These are phyloP conservation scores for Sparus aurata DNA, from an alignment of 2,797 vertebrate genomes.

Conservation along the genomic window DNA sequence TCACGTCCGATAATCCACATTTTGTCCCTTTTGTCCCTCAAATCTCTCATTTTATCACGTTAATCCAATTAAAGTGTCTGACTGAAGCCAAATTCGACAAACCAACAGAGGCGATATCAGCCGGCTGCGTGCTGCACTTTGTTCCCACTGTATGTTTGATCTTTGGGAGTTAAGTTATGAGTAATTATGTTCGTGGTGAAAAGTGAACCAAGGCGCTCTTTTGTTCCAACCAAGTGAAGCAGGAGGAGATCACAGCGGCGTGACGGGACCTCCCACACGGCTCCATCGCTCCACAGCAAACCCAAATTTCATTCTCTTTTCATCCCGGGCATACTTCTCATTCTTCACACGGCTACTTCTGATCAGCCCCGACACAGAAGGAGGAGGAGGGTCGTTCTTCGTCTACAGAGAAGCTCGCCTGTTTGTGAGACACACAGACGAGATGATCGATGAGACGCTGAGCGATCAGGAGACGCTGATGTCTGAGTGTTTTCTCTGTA, in stretches of 20 bases:
- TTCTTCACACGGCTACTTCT: slow-evolving; percentile 29
- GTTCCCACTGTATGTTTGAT: slow-evolving; percentile 37
- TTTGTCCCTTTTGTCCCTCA: slow-evolving; percentile 13
- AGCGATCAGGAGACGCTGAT: neutral
- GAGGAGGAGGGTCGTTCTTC: neutral
- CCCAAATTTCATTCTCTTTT: slow-evolving; percentile 24
- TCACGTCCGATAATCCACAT: neutral
- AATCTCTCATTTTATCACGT: slow-evolving; percentile 8
- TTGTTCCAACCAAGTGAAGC: slow-evolving; percentile 64
- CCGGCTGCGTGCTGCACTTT: neutral
- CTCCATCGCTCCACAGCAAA: neutral
- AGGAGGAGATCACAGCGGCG: slow-evolving; percentile 44
- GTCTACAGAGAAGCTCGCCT: neutral
- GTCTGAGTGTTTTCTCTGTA: neutral
- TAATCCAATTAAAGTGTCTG: slow-evolving; percentile 48
- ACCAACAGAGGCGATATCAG: slow-evolving; percentile 6
- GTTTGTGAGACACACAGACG: neutral
- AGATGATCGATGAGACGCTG: neutral
- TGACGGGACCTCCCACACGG: slow-evolving; percentile 60
- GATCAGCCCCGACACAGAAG: neutral
- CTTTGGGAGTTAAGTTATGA: slow-evolving; percentile 11
- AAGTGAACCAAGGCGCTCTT: slow-evolving; percentile 25
- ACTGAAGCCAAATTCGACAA: slow-evolving; percentile 20
- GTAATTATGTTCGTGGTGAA: slow-evolving; percentile 21
- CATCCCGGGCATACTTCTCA: slow-evolving; percentile 41